Evolutionary conservation across 1,140 invertebrate genomes (phyloP), one percentile per base, ranked within the genome.

Genomic region (Heliconius hewitsoni): DNA sequence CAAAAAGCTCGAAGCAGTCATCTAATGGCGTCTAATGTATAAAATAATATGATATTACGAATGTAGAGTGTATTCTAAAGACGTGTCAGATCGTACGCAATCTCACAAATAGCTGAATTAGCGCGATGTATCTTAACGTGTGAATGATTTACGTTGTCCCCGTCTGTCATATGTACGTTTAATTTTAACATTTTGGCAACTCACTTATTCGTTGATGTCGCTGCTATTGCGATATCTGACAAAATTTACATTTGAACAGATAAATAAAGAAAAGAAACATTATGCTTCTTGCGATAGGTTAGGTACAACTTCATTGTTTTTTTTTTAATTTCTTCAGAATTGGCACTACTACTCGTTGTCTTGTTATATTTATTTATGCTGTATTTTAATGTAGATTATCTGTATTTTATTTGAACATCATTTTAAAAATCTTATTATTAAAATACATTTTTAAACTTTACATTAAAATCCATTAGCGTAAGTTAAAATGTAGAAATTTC

Each of bases 121-220:
- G 5, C 39, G 60, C 42, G 74, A 46, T 19, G 71, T 30, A 70
- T 71, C 23, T 46, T 23, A 60, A 76, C 74, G 74, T 70, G 23
- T 46, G 39, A 37, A 76, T 46, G 57, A 76, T 76, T 76, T 76
- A 70, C 46, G 18, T 8, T n/a, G 39, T 18, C 39, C 71, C 23
- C 34, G 34, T 46, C 13, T 16, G 74, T 70, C 39, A 71, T 76
- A 42, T 39, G 66, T 46, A n/a, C 66, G 52, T 39, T 71, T 76
- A 50, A 76, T 66, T 76, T 46, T 70, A 66, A 76, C 23, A 76
- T 50, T 76, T 60, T 70, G 66, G 74, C 39, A 66, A 76, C 39
- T 39, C n/a, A 23, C 39, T 30, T 39, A 76, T 50, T 71, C 70
- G 66, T 71, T 34, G 60, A 39, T 75, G 55, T 66, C 55, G 19